phyloP scores from a whole-genome alignment of 1,140 invertebrate genomes.

The Panagrolaimus sp. region DNA sequence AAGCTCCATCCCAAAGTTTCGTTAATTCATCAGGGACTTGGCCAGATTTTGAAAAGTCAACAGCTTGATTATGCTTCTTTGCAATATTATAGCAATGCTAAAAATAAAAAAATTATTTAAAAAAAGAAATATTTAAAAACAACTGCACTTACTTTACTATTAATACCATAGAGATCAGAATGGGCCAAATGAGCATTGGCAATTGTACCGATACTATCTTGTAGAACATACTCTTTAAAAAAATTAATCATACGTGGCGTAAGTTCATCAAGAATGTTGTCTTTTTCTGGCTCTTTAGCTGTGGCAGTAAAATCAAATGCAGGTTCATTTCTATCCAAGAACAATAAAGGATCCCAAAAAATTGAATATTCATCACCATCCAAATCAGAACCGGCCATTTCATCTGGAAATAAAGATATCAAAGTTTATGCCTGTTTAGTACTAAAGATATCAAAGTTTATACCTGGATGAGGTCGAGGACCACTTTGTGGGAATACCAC shows the following conservation, averaged over 20 bases:
- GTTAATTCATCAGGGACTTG: conserved; percentile 16
- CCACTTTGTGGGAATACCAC: conserved; percentile 61
- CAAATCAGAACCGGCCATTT: conserved; percentile 62
- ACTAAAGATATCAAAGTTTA: no score
- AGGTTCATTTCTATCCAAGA: conserved; percentile 49
- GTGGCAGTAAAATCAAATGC: conserved; percentile 56
- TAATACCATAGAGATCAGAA: conserved; percentile 53
- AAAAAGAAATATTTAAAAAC: background rate
- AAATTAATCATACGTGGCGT: conserved; percentile 40
- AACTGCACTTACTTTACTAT: conserved; percentile 19
- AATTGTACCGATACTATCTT: conserved; percentile 57
- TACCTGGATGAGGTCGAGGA: conserved; percentile 60
- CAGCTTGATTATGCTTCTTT: conserved; percentile 40
- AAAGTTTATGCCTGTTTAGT: no score
- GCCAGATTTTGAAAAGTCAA: conserved; percentile 58
- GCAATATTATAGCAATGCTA: conserved; percentile 47
- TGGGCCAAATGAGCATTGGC: conserved; percentile 51
- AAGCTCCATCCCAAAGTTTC: conserved; percentile 21
- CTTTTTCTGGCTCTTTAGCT: background rate
- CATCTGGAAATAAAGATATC: conserved; percentile 60
- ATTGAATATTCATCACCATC: conserved; percentile 62
- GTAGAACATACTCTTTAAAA: conserved; percentile 48
- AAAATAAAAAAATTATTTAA: background rate
- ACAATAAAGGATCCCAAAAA: conserved; percentile 57
- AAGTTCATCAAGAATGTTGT: background rate